A percentile compares a stretch with the other conserved stretches of the same genome.
These are phyloP conservation scores for Australoheros facetus DNA, from an alignment of 2,797 vertebrate genomes.

Conservation along the genomic window DNA sequence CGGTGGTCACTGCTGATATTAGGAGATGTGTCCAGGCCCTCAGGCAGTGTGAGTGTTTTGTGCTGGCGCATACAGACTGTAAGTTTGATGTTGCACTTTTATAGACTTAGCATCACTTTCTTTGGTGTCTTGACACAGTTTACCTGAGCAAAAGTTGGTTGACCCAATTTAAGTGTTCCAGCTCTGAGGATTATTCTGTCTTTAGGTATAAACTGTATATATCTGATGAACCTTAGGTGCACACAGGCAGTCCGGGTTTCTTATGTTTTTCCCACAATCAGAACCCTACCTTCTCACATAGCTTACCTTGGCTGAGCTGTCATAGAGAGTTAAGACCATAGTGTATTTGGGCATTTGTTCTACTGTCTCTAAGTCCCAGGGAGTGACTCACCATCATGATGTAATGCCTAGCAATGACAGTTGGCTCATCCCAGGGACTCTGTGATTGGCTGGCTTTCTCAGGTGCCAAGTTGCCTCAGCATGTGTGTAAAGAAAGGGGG, in stretches of 20 bases:
- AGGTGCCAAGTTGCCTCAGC: conserved; percentile 52
- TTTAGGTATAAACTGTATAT: conserved; percentile 11
- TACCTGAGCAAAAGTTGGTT: conserved; percentile 21
- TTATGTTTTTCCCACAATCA: not conserved
- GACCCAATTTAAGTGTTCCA: conserved; percentile 7
- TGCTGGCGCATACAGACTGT: not conserved
- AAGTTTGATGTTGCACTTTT: not conserved
- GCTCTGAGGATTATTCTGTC: conserved; percentile 17
- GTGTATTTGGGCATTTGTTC: conserved; percentile 32
- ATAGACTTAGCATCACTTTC: not conserved
- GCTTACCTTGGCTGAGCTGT: conserved; percentile 30
- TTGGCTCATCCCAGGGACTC: conserved; percentile 59
- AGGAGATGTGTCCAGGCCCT: not conserved
- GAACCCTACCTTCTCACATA: not conserved
- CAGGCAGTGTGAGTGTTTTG: not conserved
- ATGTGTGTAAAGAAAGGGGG: conserved; percentile 25
- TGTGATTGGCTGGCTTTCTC: conserved; percentile 57
- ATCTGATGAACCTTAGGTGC: conserved; percentile 10
- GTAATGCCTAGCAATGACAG: conserved; percentile 72
- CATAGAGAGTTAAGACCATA: conserved; percentile 28
- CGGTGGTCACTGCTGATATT: conserved; percentile 1
- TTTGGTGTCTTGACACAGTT: not conserved
- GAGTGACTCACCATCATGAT: conserved; percentile 78
- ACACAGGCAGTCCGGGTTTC: not conserved
- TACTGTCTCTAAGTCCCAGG: conserved; percentile 55